Percentiles rank a stretch among this genome's conserved stretches.
Evolutionary conservation across 2,888 invertebrate species (phyloP).

Genomic region (Sinodicranocentrus sp.): DNA sequence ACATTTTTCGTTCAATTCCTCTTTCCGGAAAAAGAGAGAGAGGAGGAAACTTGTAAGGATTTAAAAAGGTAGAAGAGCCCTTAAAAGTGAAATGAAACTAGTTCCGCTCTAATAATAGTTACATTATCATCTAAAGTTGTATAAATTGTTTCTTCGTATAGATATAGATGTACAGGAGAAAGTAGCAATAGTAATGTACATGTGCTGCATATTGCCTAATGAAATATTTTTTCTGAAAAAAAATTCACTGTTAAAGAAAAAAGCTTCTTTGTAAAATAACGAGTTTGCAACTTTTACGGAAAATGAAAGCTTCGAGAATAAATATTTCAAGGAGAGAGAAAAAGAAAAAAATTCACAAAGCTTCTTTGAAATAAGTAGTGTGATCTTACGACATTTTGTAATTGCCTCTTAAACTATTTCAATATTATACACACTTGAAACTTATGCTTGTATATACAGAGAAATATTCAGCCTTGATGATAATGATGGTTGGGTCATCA

Average conservation of each 20-base stretch:
- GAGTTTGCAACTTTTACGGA: background rate
- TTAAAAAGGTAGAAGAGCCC: background rate
- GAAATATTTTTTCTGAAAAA: background rate
- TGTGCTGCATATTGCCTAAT: too few relatives aligned
- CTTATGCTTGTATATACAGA: too few relatives aligned
- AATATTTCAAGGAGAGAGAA: conserved; percentile 3
- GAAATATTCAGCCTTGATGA: too few relatives aligned
- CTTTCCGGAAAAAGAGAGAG: background rate
- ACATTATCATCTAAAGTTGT: conserved; percentile 4
- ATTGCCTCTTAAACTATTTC: too few relatives aligned
- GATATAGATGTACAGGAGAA: background rate
- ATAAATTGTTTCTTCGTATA: background rate
- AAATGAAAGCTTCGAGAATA: background rate
- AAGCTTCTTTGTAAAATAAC: background rate
- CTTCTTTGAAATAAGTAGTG: too few relatives aligned
- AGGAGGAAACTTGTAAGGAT: background rate
- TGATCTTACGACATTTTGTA: too few relatives aligned
- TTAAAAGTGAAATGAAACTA: conserved; percentile 42
- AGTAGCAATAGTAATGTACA: too few relatives aligned
- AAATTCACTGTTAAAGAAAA: background rate
- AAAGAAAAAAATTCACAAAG: too few relatives aligned
- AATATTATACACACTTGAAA: too few relatives aligned
- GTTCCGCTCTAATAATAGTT: conserved; percentile 37
- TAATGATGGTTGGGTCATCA: background rate
- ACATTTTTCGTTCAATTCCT: conserved; percentile 14